Evolutionary conservation across 2,888 invertebrate species (phyloP), one percentile per base, ranked within the genome.

Genomic region (Neocrepidodera transversa): DNA sequence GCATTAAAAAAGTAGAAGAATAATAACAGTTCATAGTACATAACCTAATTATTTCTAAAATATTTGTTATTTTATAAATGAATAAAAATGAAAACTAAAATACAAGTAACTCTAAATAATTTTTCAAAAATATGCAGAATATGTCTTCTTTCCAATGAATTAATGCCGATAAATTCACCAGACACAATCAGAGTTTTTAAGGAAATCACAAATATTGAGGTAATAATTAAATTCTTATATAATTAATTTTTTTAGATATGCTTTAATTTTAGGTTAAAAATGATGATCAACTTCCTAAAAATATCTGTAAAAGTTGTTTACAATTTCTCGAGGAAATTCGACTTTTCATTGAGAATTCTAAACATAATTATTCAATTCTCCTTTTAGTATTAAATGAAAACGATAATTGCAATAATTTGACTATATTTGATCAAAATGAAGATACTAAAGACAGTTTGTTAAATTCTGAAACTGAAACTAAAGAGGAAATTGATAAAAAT

Each of bases 121-220:
- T 63, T 65, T 54, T 11, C 35, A 28, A 18, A 52, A 28, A 62
- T 65, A 38, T 65, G 65, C 38, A 55, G 61, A 32, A 23, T 65
- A 7, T 65, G 65, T 63, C 47, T 65, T 28, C 47, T 50, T 11
- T n/a, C 62, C 5, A 51, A 58, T 13, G 49, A 53, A 16, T 47
- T 53, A 42, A 32, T 64, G 38, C 42, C 50, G 5, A 35, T 58
- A 10, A 45, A 48, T 32, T 18, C 60, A 23, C 7, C 20, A 17
- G 47, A 61, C 16, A 28, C 43, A 10, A 5, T 38, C 11, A 49
- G 43, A 14, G 38, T 65, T 30, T 65, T 60, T 38, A 47, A 54
- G 26, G 48, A 45, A 32, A 40, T 65, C 20, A 65, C 58, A 2
- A 56, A 60, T 16, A 56, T 60, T 20, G 36, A 65, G 62, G 62